Conservation (phyloP, 2,888 invertebrate genomes). For the Temnothorax rugatulus region DNA sequence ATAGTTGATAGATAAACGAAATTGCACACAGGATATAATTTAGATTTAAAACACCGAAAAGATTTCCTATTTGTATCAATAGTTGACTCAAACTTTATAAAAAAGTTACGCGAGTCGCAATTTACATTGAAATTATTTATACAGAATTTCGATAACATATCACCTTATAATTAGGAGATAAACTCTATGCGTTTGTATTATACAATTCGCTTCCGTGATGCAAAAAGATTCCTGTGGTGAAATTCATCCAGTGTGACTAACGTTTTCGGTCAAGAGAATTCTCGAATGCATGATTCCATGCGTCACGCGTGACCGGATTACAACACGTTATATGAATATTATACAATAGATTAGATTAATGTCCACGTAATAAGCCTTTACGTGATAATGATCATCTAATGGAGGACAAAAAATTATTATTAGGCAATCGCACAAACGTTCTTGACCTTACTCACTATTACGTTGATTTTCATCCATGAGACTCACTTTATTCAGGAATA, state of each 20-base stretch:
- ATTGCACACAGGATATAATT: not conserved
- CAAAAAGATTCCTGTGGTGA: not conserved
- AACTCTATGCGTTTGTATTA: not conserved
- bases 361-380: slow-evolving; percentile 60
- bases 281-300: not conserved
- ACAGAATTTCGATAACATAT: slow-evolving; percentile 13
- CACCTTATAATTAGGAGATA: not conserved
- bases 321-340: slow-evolving; percentile 39
- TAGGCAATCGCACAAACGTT: not conserved
- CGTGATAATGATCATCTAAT: slow-evolving; percentile 37
- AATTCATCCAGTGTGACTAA: not conserved
- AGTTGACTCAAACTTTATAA: not conserved
- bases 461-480: not conserved
- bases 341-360: slow-evolving; percentile 40
- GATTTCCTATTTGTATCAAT: not conserved
- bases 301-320: slow-evolving; percentile 18
- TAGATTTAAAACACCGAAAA: not conserved
- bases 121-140: not conserved
- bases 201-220: not conserved
- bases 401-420: slow-evolving; percentile 7
- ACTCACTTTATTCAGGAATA: not conserved
- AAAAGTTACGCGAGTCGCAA: no score
- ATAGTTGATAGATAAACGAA: not conserved
- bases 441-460: not conserved
- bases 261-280: slow-evolving; percentile 24